phyloP scores from a whole-genome alignment of 2,888 invertebrate species.

The Malthinus seriepunctatus region DNA sequence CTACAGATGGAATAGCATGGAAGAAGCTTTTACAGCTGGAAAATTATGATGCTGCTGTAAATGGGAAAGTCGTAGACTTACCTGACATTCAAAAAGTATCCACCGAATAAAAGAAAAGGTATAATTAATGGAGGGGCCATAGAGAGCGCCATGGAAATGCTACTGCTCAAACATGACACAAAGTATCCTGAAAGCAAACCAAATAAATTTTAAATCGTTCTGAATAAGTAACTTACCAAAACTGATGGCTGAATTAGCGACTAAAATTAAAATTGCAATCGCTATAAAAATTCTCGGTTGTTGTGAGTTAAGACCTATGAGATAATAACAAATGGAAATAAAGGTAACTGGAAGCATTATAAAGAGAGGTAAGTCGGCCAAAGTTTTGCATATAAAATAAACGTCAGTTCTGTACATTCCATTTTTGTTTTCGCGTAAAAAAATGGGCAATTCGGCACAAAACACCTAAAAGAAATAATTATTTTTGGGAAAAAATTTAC shows the following conservation, averaged over 20 bases:
- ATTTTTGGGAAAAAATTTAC: neutral
- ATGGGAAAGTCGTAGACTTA: conserved; percentile 49
- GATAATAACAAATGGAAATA: conserved; percentile 81
- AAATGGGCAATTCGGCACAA: conserved; percentile 85
- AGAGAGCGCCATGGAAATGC: conserved; percentile 73
- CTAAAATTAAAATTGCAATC: conserved; percentile 74
- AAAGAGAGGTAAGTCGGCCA: conserved; percentile 88
- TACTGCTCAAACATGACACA: neutral
- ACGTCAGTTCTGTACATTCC: conserved; percentile 90
- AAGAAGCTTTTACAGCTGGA: too few relatives aligned
- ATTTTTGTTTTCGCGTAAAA: conserved; percentile 84
- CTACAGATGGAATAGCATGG: too few relatives aligned
- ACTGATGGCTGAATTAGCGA: conserved; percentile 86
- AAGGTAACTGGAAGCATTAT: conserved; percentile 81
- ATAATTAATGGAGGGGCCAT: conserved; percentile 91
- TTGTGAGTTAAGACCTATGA: conserved; percentile 80
- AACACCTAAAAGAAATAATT: conserved; percentile 69
- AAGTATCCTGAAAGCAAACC: neutral
- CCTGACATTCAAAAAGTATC: conserved; percentile 91
- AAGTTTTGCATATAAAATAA: conserved; percentile 87
- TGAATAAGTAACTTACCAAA: conserved; percentile 67
- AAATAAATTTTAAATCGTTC: neutral
- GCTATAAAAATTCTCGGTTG: conserved; percentile 73
- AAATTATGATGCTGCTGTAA: too few relatives aligned
- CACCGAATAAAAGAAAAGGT: conserved; percentile 92